Evolutionary conservation across 2,113 vertebrate species (phyloP), one percentile per base, ranked within the genome.

Genomic region (Sinocyclocheilus grahami): DNA sequence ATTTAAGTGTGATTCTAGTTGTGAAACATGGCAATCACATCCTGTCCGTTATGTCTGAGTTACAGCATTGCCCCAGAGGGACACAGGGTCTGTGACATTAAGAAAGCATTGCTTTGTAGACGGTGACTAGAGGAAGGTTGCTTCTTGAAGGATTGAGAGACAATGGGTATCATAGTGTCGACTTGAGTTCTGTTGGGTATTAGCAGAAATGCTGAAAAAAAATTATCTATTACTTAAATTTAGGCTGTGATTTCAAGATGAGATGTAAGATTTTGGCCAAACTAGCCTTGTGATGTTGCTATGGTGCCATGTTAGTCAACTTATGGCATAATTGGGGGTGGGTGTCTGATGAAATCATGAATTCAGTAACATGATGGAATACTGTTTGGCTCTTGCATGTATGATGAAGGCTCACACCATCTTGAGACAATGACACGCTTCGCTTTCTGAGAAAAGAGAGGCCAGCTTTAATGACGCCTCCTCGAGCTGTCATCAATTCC

Each of bases 1-100:
- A 86, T 62, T 85, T 67, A 79, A 87, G 86, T 74, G 53, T 86
- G 82, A 89, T 86, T 86, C 63, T 82, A 77, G 83, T 76, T 82
- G 78, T 84, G 22, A 77, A 82, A 53, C 85, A 78, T 62, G 79
- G 75, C 65, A 72, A 81, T 86, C 77, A 85, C 86, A 86, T 87
- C 82, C 86, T 72, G 63, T 75, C 55, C 84, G 85, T 79, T 74
- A 87, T 82, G 74, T 78, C 63, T 63, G 55, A 65, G 67, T 83
- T 84, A 78, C 55, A 22, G 24, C 67, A 72, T 79, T n/a, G 55
- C 53, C 58, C 42, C 71, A 82, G 27, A 20, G 83, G 39, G 33
- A 39, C 58, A 82, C 46, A 7, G 39, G 14, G 22, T 84, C 75
- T 79, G 53, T 33, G 65, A 42, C 74, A 81, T 46, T 81, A 58